Base-by-base conservation (phyloP, 2,888 invertebrate species). In the Acleris cristana region DNA sequence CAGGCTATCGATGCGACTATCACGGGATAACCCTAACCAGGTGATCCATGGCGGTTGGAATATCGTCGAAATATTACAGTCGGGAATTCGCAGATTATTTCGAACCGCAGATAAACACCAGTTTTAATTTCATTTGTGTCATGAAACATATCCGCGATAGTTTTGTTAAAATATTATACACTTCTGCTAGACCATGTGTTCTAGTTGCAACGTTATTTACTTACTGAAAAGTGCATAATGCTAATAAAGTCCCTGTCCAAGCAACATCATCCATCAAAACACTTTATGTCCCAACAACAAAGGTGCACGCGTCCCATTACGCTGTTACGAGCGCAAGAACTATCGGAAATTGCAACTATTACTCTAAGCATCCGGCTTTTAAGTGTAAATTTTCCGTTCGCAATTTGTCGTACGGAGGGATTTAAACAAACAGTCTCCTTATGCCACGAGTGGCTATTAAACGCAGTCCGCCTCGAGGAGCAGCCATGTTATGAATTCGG, bases 341-440 rank as follows among this genome's bases (percentile, higher is more conserved):
- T 79, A 85, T 88, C 85, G 90, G 91, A 90, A 89, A 91, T 89
- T 85, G 90, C 87, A 79, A 85, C 88, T 87, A 88, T 90, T 90
- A 86, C 84, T 80, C 78, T 73, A 76, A 76, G 79, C 85, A 87
- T 92, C 92, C 92, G 90, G 92, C 87, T 90, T 90, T 92, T 90
- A 90, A 90, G 85, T 89, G 84, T 88, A 91, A 92, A 92, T 88
- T 90, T 91, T 92, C 91, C 90, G 90, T 83, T 87, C 79, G 89
- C 87, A 87, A 90, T 92, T 90, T 91, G 89, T 89, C 80, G 78
- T 79, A 74, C 76, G 76, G 79, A 76, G 81, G 74, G 69, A 71
- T 73, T 78, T 74, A 75, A 77, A 82, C 79, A 78, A 79, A 74
- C 76, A 75, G 61, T 34, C 76, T 76, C 76, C 76, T 75, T 76